Evolutionary conservation across 2,888 invertebrate species (phyloP).

Genomic region (Folsomia candida): DNA sequence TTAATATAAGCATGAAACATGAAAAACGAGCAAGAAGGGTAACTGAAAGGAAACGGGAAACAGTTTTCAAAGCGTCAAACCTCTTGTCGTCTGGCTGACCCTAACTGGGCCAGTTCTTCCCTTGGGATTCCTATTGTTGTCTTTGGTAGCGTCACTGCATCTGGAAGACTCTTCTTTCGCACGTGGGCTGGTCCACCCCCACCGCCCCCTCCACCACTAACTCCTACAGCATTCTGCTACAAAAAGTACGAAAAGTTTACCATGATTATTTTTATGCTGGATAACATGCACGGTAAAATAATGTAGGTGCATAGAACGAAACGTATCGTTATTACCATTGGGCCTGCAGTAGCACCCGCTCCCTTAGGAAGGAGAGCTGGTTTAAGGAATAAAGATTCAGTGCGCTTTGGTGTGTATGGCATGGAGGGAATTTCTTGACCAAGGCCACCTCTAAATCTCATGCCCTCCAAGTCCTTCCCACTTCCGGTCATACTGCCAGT

Average conservation of each 20-base stretch:
- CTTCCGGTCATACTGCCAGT: slow-evolving; percentile 38
- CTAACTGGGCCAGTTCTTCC: slow-evolving; percentile 91
- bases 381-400: slow-evolving; percentile 80
- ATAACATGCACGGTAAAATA: too few relatives aligned
- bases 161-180: slow-evolving; percentile 95
- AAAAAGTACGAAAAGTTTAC: not conserved
- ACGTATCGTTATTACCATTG: slow-evolving; percentile 47
- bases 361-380: slow-evolving; percentile 55
- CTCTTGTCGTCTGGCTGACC: slow-evolving; percentile 91
- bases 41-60: too few relatives aligned
- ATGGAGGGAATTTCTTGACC: slow-evolving; percentile 83
- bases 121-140: slow-evolving; percentile 82
- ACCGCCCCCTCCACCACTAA: slow-evolving; percentile 28
- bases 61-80: too few relatives aligned
- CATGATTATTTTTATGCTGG: not conserved
- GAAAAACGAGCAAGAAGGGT: too few relatives aligned
- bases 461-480: slow-evolving; percentile 67
- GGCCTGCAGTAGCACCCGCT: slow-evolving; percentile 41
- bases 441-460: slow-evolving; percentile 73
- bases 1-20: too few relatives aligned
- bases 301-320: too few relatives aligned
- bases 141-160: slow-evolving; percentile 80
- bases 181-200: slow-evolving; percentile 69
- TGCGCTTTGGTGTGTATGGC: slow-evolving; percentile 78
- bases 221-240: not conserved